Conservation (phyloP, 2,797 vertebrate species). For the Rhadinocentrus ornatus region DNA sequence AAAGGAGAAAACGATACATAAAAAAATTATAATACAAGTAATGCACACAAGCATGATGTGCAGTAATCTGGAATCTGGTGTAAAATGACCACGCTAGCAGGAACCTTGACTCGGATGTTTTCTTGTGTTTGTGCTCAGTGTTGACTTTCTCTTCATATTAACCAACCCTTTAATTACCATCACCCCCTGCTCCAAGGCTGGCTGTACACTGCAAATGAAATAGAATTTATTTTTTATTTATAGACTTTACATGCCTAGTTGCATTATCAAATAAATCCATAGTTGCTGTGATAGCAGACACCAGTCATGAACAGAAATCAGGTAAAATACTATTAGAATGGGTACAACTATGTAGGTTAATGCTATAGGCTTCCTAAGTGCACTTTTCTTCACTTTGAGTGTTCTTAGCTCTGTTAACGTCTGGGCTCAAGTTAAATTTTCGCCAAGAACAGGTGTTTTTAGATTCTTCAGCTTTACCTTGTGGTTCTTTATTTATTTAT, state of each 20-base stretch:
- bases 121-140: constrained; percentile 21
- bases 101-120: constrained; percentile 8
- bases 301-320: neutral
- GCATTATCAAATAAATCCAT: neutral
- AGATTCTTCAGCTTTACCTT: neutral
- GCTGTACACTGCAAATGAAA: constrained; percentile 35
- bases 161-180: constrained; percentile 22
- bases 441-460: neutral
- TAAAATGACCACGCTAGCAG: constrained; percentile 10
- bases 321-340: neutral
- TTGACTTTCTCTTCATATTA: constrained; percentile 52
- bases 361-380: neutral
- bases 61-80: neutral
- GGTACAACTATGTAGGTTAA: neutral
- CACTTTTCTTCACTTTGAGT: neutral
- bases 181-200: constrained; percentile 13
- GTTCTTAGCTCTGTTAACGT: neutral
- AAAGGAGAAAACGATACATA: neutral
- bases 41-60: neutral
- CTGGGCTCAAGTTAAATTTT: neutral
- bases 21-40: no score
- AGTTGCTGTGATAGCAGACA: neutral
- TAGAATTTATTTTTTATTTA: constrained; percentile 16
- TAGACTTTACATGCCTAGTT: neutral
- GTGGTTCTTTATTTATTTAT: no score